Percentiles rank a stretch among this genome's conserved stretches.
Evolutionary conservation across 2,888 invertebrate species (phyloP).

Genomic region (Orthonevra nobilis): DNA sequence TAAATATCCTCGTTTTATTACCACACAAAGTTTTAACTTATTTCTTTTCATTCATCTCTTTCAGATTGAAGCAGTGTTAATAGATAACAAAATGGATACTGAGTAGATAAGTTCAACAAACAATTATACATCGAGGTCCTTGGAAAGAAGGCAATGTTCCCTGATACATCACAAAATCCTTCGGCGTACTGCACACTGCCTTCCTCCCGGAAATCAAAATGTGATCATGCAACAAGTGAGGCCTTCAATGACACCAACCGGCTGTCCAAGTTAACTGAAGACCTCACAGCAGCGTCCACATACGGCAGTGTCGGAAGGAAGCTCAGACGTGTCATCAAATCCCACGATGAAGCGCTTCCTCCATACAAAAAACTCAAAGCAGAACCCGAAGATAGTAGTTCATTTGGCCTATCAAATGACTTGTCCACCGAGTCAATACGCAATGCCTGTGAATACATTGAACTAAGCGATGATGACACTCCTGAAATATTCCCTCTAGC

Average conservation of each 20-base stretch:
- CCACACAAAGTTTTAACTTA: too few relatives aligned
- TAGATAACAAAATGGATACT: conserved; percentile 23
- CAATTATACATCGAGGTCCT: neutral
- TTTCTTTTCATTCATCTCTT: too few relatives aligned
- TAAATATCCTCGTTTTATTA: too few relatives aligned
- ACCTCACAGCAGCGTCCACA: conserved; percentile 36
- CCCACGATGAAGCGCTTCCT: conserved; percentile 61
- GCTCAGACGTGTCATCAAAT: conserved; percentile 51
- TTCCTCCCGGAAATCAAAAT: conserved; percentile 50
- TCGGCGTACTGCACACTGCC: conserved; percentile 61
- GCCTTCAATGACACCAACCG: conserved; percentile 24
- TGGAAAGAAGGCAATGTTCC: conserved; percentile 43
- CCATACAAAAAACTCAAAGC: conserved; percentile 65
- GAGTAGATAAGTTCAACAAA: conserved; percentile 13
- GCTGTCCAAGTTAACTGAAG: conserved; percentile 34
- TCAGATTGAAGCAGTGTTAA: too few relatives aligned
- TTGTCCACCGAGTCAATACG: conserved; percentile 77
- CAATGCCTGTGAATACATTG: conserved; percentile 75
- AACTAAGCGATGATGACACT: conserved; percentile 76
- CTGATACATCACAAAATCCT: conserved; percentile 65
- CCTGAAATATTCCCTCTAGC: conserved; percentile 74
- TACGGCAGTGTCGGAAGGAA: conserved; percentile 54
- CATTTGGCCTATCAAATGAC: conserved; percentile 75
- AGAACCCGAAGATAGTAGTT: conserved; percentile 53
- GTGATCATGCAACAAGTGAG: neutral